Evolutionary conservation across 1,140 invertebrate species (phyloP).

Genomic region (Heliothis subflexa): DNA sequence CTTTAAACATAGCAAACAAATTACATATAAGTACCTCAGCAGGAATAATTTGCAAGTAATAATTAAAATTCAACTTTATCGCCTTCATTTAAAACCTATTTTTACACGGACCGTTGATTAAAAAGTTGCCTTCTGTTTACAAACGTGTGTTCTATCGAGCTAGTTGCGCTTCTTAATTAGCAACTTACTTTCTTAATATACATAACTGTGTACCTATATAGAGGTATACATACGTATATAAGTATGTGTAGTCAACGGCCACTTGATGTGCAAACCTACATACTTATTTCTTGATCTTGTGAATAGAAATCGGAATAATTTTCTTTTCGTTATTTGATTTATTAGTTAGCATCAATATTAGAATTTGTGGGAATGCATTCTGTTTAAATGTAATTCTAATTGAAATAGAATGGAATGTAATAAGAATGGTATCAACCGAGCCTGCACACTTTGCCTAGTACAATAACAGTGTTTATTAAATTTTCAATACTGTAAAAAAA

Average conservation of each 20-base stretch:
- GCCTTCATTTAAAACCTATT: constrained; percentile 37
- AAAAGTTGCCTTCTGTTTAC: constrained; percentile 38
- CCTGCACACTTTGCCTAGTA: too few species aligned
- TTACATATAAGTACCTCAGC: background rate
- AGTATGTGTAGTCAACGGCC: background rate
- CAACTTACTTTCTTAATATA: constrained; percentile 41
- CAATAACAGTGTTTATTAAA: too few species aligned
- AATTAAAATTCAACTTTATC: constrained; percentile 45
- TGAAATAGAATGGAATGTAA: too few species aligned
- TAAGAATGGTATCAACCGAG: too few species aligned
- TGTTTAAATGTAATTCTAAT: too few species aligned
- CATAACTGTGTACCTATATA: constrained; percentile 34
- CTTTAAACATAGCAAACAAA: constrained; percentile 1
- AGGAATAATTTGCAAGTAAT: constrained; percentile 13
- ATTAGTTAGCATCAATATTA: too few species aligned
- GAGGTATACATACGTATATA: background rate
- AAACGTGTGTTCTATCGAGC: constrained; percentile 23
- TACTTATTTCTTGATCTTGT: background rate
- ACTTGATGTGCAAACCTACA: background rate
- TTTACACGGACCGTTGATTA: constrained; percentile 26
- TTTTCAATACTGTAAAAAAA: too few species aligned
- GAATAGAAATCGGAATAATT: background rate
- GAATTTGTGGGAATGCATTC: too few species aligned
- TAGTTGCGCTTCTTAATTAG: constrained; percentile 39
- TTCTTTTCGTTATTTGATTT: too few species aligned